Conservation (phyloP, 2,113 vertebrate genomes). For the Osmerus eperlanus region DNA sequence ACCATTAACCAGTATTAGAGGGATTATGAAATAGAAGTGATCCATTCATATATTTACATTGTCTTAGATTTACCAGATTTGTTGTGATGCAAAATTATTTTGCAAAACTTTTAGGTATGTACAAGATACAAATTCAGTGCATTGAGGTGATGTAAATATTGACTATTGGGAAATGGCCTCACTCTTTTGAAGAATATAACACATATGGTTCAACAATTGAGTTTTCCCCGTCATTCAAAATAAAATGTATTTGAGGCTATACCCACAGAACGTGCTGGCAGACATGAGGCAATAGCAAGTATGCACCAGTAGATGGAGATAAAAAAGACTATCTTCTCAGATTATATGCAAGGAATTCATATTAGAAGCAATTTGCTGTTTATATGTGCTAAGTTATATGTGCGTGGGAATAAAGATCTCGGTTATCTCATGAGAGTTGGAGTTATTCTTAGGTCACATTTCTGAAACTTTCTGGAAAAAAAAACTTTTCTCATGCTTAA, state of each 20-base stretch:
- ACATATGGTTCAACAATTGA: neutral
- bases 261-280: neutral
- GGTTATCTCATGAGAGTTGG: too few species aligned
- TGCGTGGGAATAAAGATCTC: too few species aligned
- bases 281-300: neutral
- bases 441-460: too few species aligned
- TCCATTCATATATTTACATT: conserved; percentile 13
- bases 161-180: neutral
- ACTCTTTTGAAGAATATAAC: neutral
- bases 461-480: too few species aligned
- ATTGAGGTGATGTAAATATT: neutral
- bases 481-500: too few species aligned
- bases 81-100: neutral
- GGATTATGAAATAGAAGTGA: conserved; percentile 7
- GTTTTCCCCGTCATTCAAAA: neutral
- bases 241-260: neutral
- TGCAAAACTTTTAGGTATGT: neutral
- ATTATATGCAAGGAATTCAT: too few species aligned
- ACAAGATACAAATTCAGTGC: neutral
- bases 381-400: too few species aligned
- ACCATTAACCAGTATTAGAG: conserved; percentile 52
- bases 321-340: conserved; percentile 18
- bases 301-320: conserved; percentile 56
- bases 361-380: too few species aligned
- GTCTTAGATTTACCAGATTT: neutral